Conservation (phyloP, 2,888 invertebrate genomes). For the Linyphia triangularis region DNA sequence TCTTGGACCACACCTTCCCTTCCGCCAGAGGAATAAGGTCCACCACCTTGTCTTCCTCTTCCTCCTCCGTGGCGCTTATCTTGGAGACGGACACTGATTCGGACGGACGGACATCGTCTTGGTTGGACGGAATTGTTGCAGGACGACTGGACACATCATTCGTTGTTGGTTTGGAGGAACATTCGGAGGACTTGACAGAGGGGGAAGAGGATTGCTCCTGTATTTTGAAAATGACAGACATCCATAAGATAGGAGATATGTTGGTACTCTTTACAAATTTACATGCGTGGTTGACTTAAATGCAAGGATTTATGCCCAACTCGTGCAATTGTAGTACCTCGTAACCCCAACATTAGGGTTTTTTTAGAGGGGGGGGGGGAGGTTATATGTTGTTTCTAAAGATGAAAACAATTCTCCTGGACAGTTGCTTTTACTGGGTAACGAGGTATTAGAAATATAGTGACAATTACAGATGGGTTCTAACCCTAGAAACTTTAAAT, state of each 20-base stretch:
- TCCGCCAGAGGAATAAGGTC: conserved; percentile 83
- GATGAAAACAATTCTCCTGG: no score
- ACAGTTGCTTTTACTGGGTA: no score
- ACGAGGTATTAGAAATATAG: no score
- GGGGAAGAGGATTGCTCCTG: background rate
- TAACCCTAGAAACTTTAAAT: no score
- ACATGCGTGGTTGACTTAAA: no score
- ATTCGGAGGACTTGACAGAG: background rate
- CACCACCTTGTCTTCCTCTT: conserved; percentile 83
- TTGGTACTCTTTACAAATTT: no score
- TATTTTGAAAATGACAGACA: background rate
- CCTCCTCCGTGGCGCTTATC: conserved; percentile 78
- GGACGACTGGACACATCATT: conserved; percentile 37
- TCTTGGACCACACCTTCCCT: conserved; percentile 88
- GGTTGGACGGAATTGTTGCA: background rate
- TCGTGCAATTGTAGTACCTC: no score
- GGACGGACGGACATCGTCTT: background rate
- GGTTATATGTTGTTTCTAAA: no score
- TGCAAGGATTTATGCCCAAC: no score
- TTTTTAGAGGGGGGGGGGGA: no score
- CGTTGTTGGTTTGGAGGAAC: conserved; percentile 5
- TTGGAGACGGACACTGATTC: background rate
- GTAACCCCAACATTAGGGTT: no score
- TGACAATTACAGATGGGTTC: no score
- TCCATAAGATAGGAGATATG: background rate